These are phyloP conservation scores for Helleia helle DNA, from an alignment of 2,888 invertebrate genomes.

Conservation along the genomic window DNA sequence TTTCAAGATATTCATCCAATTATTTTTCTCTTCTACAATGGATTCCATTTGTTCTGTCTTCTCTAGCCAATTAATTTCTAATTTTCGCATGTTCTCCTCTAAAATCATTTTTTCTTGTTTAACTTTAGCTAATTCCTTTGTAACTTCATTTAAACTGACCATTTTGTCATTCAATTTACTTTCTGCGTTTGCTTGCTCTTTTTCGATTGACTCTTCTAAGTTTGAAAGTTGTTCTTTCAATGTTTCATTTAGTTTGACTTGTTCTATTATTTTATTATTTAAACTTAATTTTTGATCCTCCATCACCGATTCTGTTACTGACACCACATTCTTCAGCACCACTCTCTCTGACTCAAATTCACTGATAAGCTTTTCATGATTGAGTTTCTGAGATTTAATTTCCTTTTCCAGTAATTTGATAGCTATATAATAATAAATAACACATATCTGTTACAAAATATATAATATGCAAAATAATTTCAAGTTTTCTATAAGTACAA, in stretches of 20 bases:
- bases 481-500: too few relatives aligned
- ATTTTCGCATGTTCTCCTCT: background rate
- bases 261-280: background rate
- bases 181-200: background rate
- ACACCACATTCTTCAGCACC: constrained; percentile 46
- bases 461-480: too few relatives aligned
- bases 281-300: constrained; percentile 27
- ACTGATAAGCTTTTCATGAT: constrained; percentile 36
- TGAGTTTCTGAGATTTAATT: constrained; percentile 33
- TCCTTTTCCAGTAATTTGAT: constrained; percentile 38
- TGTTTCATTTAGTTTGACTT: background rate
- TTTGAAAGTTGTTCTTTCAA: background rate
- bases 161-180: background rate
- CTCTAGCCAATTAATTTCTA: background rate
- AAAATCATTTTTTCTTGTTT: constrained; percentile 1
- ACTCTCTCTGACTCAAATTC: constrained; percentile 48
- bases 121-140: constrained; percentile 6
- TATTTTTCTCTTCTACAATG: background rate
- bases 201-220: background rate
- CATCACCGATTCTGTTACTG: constrained; percentile 50
- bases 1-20: background rate
- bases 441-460: too few relatives aligned
- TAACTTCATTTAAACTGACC: background rate
- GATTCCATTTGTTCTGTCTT: background rate
- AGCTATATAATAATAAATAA: too few relatives aligned